phyloP scores from a whole-genome alignment of 2,888 invertebrate genomes.

The Itoplectis maculator region DNA sequence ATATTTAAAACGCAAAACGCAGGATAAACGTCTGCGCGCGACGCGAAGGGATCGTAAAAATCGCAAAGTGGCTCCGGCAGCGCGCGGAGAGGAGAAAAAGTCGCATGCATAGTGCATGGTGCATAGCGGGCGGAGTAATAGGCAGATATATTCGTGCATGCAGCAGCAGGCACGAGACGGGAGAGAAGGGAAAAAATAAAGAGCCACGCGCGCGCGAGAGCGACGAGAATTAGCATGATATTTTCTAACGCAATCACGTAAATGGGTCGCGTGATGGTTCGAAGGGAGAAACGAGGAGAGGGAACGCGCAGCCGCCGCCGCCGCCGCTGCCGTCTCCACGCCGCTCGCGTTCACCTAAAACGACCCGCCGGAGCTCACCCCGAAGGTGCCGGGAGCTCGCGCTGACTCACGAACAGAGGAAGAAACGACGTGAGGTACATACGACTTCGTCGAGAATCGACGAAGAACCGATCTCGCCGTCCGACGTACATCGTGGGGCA shows the following conservation, averaged over 20 bases:
- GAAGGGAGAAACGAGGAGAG: not conserved
- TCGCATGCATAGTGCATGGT: slow-evolving; percentile 13
- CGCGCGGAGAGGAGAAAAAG: slow-evolving; percentile 28
- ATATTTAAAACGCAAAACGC: slow-evolving; percentile 1
- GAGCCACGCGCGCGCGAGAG: slow-evolving; percentile 5
- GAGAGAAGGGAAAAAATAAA: slow-evolving; percentile 8
- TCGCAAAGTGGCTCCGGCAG: slow-evolving; percentile 32
- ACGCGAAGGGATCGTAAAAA: slow-evolving; percentile 33
- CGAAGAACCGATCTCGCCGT: slow-evolving; percentile 20
- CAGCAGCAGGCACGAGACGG: not conserved
- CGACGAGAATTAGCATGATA: slow-evolving; percentile 60
- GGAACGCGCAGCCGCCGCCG: not conserved
- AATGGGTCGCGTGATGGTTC: slow-evolving; percentile 59
- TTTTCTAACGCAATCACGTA: slow-evolving; percentile 57
- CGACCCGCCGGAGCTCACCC: slow-evolving; percentile 13
- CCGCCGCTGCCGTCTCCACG: not conserved
- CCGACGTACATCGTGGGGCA: slow-evolving; percentile 5
- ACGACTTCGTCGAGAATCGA: not conserved
- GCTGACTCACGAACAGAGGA: slow-evolving; percentile 20
- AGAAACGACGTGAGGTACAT: slow-evolving; percentile 23
- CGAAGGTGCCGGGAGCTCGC: slow-evolving; percentile 16
- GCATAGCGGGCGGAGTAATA: slow-evolving; percentile 17
- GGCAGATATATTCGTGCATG: slow-evolving; percentile 20
- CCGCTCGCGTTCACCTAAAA: slow-evolving; percentile 28
- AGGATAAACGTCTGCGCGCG: not conserved